A percentile compares a stretch with the other conserved stretches of the same genome.
Evolutionary conservation across 2,888 invertebrate genomes (phyloP).

Genomic region (Spicauda simplicius): DNA sequence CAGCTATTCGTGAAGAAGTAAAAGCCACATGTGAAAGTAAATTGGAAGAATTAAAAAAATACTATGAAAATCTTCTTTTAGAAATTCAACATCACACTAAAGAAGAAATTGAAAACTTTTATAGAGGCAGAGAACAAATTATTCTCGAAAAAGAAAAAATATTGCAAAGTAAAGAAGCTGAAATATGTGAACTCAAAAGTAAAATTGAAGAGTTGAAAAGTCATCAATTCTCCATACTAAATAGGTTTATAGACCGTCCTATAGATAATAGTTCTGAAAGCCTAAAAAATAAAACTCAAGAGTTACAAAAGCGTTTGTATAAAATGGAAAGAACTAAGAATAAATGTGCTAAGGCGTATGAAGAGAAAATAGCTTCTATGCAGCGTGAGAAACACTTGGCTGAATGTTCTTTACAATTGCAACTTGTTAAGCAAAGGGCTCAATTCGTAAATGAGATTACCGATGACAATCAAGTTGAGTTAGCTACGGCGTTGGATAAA

Average conservation of each 20-base stretch:
- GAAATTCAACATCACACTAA: constrained; percentile 50
- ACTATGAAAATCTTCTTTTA: constrained; percentile 56
- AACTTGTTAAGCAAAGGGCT: constrained; percentile 67
- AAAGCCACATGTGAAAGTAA: constrained; percentile 58
- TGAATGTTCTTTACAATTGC: constrained; percentile 70
- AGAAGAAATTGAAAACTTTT: constrained; percentile 54
- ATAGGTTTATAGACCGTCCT: constrained; percentile 57
- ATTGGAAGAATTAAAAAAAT: constrained; percentile 56
- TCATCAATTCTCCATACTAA: constrained; percentile 56
- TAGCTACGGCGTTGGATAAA: constrained; percentile 64
- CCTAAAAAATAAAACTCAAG: constrained; percentile 52
- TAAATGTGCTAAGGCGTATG: constrained; percentile 60
- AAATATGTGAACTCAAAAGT: constrained; percentile 56
- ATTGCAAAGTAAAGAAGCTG: constrained; percentile 58
- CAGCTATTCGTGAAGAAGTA: constrained; percentile 56
- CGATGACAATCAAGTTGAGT: constrained; percentile 65
- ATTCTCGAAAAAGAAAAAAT: constrained; percentile 58
- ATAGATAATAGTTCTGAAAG: constrained; percentile 51
- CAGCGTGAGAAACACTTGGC: constrained; percentile 70
- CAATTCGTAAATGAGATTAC: constrained; percentile 65
- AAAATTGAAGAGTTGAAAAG: constrained; percentile 60
- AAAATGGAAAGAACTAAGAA: constrained; percentile 67
- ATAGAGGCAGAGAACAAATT: constrained; percentile 49
- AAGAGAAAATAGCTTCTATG: constrained; percentile 63
- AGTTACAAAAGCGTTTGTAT: constrained; percentile 66